Conservation (phyloP, 2,113 vertebrate species). For the Menura novaehollandiae region DNA sequence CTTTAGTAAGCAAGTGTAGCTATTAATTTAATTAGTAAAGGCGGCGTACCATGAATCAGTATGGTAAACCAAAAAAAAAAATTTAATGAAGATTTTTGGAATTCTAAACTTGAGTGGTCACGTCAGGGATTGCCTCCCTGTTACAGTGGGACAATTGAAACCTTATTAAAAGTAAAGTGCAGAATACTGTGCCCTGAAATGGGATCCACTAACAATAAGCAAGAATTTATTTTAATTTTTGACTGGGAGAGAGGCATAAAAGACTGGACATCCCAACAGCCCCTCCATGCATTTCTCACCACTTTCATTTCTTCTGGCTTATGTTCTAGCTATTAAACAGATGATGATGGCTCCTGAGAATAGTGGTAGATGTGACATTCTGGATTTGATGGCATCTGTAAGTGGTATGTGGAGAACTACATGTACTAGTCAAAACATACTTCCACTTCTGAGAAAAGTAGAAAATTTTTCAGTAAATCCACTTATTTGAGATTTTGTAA, state of each 20-base stretch:
- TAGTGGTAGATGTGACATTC: not conserved
- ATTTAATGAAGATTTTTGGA: constrained; percentile 64
- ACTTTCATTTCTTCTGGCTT: not conserved
- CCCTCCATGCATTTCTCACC: not conserved
- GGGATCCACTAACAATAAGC: not conserved
- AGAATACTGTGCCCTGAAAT: not conserved
- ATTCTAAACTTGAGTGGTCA: constrained; percentile 47
- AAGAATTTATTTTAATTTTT: not conserved
- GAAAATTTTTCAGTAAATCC: not conserved
- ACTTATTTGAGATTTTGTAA: not conserved
- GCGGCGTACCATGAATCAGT: constrained; percentile 65
- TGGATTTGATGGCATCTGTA: not conserved
- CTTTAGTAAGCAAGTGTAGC: constrained; percentile 69
- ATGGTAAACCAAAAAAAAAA: constrained; percentile 23
- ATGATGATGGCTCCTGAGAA: not conserved
- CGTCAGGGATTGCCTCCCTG: not conserved
- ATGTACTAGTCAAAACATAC: not conserved
- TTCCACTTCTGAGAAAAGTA: not conserved
- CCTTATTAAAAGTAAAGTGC: constrained; percentile 5
- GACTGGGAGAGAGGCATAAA: not conserved
- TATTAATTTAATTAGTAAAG: constrained; percentile 79
- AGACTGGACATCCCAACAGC: not conserved
- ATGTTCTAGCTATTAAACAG: not conserved
- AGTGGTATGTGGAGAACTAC: not conserved
- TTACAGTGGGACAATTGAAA: not conserved